A percentile compares a stretch with the other conserved stretches of the same genome.
phyloP scores from a whole-genome alignment of 2,888 invertebrate genomes.

The Plusia festucae region DNA sequence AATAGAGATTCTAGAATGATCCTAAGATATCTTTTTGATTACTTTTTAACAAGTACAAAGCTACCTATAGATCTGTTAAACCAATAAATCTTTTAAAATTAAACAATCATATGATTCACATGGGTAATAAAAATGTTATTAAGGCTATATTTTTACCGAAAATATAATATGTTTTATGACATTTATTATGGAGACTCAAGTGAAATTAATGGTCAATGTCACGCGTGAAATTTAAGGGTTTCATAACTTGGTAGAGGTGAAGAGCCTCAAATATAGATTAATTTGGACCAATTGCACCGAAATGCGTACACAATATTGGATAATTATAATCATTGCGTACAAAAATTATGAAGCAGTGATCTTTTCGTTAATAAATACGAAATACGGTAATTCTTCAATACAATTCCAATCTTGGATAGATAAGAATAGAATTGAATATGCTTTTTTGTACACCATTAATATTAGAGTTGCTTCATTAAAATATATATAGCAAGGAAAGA shows the following conservation, averaged over 20 bases:
- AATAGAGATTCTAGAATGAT: no score
- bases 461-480: no score
- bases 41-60: no score
- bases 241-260: background rate
- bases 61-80: background rate
- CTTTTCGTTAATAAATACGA: no score
- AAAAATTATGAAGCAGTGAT: no score
- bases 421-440: no score
- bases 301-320: background rate
- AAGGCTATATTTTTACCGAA: background rate
- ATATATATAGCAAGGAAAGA: no score
- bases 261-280: background rate
- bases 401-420: no score
- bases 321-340: no score
- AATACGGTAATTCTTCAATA: no score
- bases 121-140: conserved; percentile 2
- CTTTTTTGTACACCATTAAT: no score
- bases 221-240: background rate
- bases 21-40: no score
- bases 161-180: background rate
- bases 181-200: background rate
- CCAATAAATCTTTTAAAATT: background rate
- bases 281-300: background rate
- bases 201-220: background rate
- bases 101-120: background rate